Conservation (phyloP, 1,140 invertebrate genomes). For the Portunus trituberculatus region DNA sequence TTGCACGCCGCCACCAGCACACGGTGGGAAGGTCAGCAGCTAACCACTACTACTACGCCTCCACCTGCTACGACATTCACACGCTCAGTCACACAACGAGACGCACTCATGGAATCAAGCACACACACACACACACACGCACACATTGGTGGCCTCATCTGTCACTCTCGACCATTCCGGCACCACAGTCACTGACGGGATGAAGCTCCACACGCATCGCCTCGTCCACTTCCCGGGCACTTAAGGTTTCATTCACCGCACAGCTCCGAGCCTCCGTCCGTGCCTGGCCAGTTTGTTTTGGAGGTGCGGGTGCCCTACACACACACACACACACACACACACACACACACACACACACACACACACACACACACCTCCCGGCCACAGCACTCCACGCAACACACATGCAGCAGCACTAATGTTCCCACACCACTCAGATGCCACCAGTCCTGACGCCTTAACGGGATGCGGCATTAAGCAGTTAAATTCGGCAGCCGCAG, state of each 20-base stretch:
- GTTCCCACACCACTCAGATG: neutral
- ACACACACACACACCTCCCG: neutral
- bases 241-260: slow-evolving; percentile 8
- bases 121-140: slow-evolving; percentile 14
- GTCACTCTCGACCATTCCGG: too few species aligned
- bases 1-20: neutral
- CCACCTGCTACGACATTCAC: too few species aligned
- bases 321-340: neutral
- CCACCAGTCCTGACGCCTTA: neutral
- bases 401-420: neutral
- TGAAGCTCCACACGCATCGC: neutral
- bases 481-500: slow-evolving; percentile 7
- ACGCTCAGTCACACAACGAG: neutral
- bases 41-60: neutral
- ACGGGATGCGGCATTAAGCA: slow-evolving; percentile 20
- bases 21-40: neutral
- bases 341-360: too few species aligned
- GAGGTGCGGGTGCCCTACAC: neutral
- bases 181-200: too few species aligned
- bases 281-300: neutral
- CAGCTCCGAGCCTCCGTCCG: neutral
- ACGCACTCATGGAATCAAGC: neutral
- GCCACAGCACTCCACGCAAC: neutral
- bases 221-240: slow-evolving; percentile 16
- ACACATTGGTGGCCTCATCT: neutral